Evolutionary conservation across 1,140 invertebrate species (phyloP), one percentile per base, ranked within the genome.

Genomic region (Aricia agestis): DNA sequence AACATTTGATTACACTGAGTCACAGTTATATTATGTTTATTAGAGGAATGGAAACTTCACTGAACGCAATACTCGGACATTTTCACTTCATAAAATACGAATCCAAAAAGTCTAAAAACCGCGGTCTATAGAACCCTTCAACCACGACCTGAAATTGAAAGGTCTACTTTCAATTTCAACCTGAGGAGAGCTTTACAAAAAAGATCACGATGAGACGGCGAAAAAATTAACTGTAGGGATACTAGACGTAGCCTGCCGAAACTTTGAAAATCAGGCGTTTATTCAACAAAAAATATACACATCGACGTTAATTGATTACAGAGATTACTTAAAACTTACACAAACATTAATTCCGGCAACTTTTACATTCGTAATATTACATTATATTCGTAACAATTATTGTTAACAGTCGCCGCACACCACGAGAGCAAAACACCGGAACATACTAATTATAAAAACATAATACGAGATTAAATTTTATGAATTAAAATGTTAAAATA

Each of bases 311-410:
- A 52, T 52, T 52, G 45, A 52, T 52, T 52, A 52, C 45, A 52
- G 45, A 52, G 45, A 52, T 52, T 52, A 52, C 45, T 11, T 15
- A 13, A 52, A 52, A 52, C 45, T 52, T 52, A 52, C 45, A 52
- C 45, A 52, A 52, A 52, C 45, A 52, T 52, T 52, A 52, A 52
- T 52, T 52, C 45, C 45, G 45, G 36, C 36, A 2, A 52, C 45
- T 52, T 52, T 52, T 52, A 52, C 45, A 52, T 52, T 52, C 45
- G 45, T 52, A 52, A 52, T 52, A 52, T 52, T 52, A 52, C 45
- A 52, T 52, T 52, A 13, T 52, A 52, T 52, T 52, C 45, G 45
- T 52, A 52, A 52, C 45, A 52, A 52, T 52, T 36, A 52, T 52
- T 36, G 36, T 36, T 52, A 52, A 52, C 45, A 52, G 45, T 52